Conservation (phyloP, 1,140 invertebrate genomes). For the Armadillidium nasatum region DNA sequence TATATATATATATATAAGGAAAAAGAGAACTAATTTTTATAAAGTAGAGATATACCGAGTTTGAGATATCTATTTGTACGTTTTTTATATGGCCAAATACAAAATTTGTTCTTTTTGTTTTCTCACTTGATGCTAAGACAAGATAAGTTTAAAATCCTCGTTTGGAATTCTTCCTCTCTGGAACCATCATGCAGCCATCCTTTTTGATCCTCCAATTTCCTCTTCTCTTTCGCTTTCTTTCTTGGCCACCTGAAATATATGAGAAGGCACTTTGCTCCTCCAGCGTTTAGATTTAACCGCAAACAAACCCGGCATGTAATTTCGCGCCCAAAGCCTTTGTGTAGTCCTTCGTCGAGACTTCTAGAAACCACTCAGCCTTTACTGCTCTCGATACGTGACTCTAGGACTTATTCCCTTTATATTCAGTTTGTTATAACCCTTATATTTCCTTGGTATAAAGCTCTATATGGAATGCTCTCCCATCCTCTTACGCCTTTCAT, state of each 20-base stretch:
- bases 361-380: constrained; percentile 7
- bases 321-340: constrained; percentile 4
- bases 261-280: constrained; percentile 3
- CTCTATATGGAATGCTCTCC: too few species aligned
- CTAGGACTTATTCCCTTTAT: background rate
- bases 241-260: background rate
- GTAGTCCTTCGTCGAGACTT: constrained; percentile 11
- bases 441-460: too few species aligned
- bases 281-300: constrained; percentile 6
- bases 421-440: too few species aligned
- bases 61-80: too few species aligned
- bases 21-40: too few species aligned
- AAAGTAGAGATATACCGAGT: too few species aligned
- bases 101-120: too few species aligned
- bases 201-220: constrained; percentile 1
- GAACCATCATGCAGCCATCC: background rate
- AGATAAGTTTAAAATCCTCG: background rate
- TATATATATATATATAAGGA: too few species aligned
- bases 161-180: constrained; percentile 7
- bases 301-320: background rate
- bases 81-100: too few species aligned
- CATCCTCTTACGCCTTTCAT: background rate
- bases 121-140: background rate
- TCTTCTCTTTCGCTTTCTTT: background rate
- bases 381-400: background rate